Evolutionary conservation across 2,113 vertebrate genomes (phyloP), one percentile per base, ranked within the genome.

Genomic region (Taurulus bubalis): DNA sequence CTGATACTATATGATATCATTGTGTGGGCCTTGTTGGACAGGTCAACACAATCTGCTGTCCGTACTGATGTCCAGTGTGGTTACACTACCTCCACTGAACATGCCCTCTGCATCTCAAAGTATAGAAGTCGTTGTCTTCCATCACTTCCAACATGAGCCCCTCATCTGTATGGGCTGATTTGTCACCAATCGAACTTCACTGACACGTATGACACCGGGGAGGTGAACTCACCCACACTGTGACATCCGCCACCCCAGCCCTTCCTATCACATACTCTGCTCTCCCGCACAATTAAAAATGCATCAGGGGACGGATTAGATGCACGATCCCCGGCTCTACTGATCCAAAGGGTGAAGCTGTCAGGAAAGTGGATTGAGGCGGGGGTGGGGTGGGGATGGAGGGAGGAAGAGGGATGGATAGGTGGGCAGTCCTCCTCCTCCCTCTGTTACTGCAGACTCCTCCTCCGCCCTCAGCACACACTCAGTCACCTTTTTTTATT

Each of bases 401-500:
- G 68, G 60, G 38, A 77, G 51, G 79, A 79, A 76, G 68, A 70
- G 49, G 70, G 75, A 81, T 78, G 73, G 59, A 67, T 60, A 60
- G 28, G 78, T 76, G 66, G 64, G 77, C n/a, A 59, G 68, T 71
- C 49, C 32, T 49, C 68, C 2, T 26, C 38, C 71, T 38, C 65
- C 40, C 59, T 51, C 49, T 8, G 63, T 82, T 74, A 65, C 64
- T 69, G 38, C 56, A 62, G 45, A 68, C 75, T 71, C 85, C 81
- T 71, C 74, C 82, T 62, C 68, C 36, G 24, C 22, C 65, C 80
- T 58, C 62, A 75, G 72, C 58, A 51, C 58, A 45, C 80, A 22
- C 59, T 70, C 67, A 93, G 93, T 94, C 87, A 92, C 92, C 91
- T 92, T 73, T n/a, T 94, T 93, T 84, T 96, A 92, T 96, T 96